Percentiles rank a stretch among this genome's conserved stretches.
These are phyloP conservation scores for Notechis scutatus DNA, from an alignment of 2,113 vertebrate species.

Conservation along the genomic window DNA sequence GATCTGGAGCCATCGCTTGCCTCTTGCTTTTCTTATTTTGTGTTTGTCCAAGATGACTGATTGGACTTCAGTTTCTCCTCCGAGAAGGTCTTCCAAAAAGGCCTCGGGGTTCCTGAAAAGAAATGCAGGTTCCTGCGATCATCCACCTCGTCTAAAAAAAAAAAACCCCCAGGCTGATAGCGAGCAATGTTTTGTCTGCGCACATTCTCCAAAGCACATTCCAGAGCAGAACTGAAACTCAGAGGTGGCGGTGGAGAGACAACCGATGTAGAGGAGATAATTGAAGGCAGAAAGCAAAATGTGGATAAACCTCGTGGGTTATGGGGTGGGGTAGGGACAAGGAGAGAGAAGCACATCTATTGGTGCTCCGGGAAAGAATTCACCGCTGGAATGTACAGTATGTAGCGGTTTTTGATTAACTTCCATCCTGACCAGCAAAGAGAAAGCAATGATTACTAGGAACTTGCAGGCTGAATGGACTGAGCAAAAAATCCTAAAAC, in stretches of 20 bases:
- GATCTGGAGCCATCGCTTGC: background rate
- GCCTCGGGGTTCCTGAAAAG: background rate
- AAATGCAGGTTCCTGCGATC: conserved; percentile 17
- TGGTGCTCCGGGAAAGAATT: background rate
- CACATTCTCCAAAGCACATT: conserved; percentile 62
- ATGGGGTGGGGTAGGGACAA: background rate
- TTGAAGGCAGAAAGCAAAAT: conserved; percentile 18
- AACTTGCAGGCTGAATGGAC: background rate
- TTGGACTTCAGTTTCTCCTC: background rate
- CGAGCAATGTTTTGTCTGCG: conserved; percentile 61
- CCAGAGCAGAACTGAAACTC: conserved; percentile 23
- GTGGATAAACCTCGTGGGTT: background rate
- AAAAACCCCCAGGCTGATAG: conserved; percentile 12
- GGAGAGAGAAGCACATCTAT: too few relatives aligned
- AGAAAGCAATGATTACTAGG: background rate
- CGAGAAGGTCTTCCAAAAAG: background rate
- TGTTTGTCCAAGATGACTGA: background rate
- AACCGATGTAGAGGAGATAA: background rate
- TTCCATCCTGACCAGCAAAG: background rate
- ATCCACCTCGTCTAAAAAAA: conserved; percentile 32
- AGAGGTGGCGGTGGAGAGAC: background rate
- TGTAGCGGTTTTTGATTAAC: background rate
- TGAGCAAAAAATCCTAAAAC: background rate
- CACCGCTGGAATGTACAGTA: conserved; percentile 21
- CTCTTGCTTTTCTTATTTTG: background rate